Evolutionary conservation across 2,113 vertebrate genomes (phyloP), one percentile per base, ranked within the genome.

Genomic region (Xiphophorus couchianus): DNA sequence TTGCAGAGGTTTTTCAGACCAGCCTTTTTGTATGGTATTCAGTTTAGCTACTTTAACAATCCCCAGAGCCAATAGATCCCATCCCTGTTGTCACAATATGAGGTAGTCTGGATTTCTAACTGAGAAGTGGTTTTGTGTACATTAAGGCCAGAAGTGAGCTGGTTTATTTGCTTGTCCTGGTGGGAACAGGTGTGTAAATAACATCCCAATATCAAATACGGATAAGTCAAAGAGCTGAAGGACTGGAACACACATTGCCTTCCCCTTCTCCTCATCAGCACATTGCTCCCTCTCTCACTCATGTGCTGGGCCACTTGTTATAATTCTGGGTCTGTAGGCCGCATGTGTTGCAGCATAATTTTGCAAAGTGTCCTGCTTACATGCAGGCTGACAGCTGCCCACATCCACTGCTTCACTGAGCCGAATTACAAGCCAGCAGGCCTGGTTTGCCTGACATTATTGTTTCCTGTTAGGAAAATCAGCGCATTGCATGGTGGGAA

Each of bases 171-270:
- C 77, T 70, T 37, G 37, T 78, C 76, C 74, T 67, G 0, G 31
- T 81, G 90, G 91, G 78, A 90, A 88, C 90, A 92, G 88, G 91
- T 93, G 92, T 89, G 89, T 87, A 90, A 93, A 92, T 91, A 91
- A 85, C 68, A 86, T 62, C 71, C 78, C 77, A 83, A 92, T 89
- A 86, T 86, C 84, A 88, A 88, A 85, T 82, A 70, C 78, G 73
- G 79, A 74, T 77, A 76, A 89, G 87, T 91, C 84, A 82, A 88
- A 88, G 80, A 33, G 82, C 85, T 77, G 68, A 70, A 86, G 84
- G 88, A 88, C 84, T 64, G 1, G 63, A 73, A 54, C 62, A n/a
- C 54, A 31, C 86, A n/a, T 81, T 51, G 66, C 71, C 75, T 63
- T 69, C 39, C 30, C 44, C 65, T 72, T 51, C n/a, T 65, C 74